Base-by-base conservation (phyloP, 2,888 invertebrate genomes). In the Acleris laterana region DNA sequence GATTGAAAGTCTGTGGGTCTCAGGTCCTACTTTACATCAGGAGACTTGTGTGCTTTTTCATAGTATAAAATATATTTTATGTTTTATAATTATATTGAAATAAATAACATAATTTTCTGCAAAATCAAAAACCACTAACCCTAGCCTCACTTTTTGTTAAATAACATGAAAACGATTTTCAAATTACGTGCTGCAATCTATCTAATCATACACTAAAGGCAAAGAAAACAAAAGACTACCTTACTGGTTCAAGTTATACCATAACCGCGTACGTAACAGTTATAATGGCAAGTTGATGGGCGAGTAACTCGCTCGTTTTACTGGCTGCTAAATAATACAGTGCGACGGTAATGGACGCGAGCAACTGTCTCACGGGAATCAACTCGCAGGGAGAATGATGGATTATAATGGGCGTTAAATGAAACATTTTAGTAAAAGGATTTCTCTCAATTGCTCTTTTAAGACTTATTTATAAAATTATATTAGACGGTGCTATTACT, bases 331-430 rank as follows among this genome's bases (percentile, higher is more conserved):
- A 57, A 57, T 57, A 57, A 57, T 57, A 46, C 17, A 57, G 57
- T 7, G 20, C 57, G n/a, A 44, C 57, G 57, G 46, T 57, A 57
- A 57, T 57, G 57, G 57, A 57, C 55, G 32, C 52, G 57, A 46
- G 25, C 56, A 16, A 57, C 57, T 46, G 46, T 46, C 57, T 17
- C 57, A 3, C 25, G 57, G 46, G 57, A 28, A 17, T n/a, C 44
- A n/a, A 57, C 46, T 57, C 46, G 57, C 13, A 44, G 5, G 49
- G 7, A 56, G 20, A 25, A 25, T 57, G 57, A 57, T 46, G 57
- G 57, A 57, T 57, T 57, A 46, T 57, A 57, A 57, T 25, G 22
- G 42, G 56, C 42, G 42, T 56, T 56, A 44, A 56, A 42, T 56
- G 56, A 22, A 56, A 42, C 55, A 38, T 57, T 57, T n/a, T 20